Conservation (phyloP, 2,797 vertebrate genomes). For the Allobates femoralis region DNA sequence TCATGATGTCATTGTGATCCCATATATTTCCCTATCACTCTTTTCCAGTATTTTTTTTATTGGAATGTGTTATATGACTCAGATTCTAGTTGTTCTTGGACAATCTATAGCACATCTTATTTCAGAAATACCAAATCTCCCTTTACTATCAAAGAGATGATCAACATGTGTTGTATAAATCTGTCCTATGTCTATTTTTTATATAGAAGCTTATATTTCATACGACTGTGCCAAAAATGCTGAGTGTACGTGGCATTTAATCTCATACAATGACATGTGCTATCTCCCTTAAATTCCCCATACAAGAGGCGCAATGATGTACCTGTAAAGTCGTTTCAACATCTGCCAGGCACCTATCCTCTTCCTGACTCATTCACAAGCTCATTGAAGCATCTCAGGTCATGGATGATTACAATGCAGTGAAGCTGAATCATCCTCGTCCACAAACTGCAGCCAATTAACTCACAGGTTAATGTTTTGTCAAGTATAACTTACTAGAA, state of each 20-base stretch:
- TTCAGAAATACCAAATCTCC: neutral
- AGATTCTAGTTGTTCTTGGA: neutral
- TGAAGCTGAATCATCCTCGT: slow-evolving; percentile 30
- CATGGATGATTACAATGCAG: slow-evolving; percentile 37
- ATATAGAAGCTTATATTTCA: neutral
- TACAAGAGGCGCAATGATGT: neutral
- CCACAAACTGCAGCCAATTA: slow-evolving; percentile 38
- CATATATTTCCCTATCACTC: neutral
- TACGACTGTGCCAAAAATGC: slow-evolving; percentile 12
- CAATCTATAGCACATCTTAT: neutral
- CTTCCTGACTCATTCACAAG: slow-evolving; percentile 34
- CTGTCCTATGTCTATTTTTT: neutral
- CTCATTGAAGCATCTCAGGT: slow-evolving; percentile 42
- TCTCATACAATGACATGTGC: neutral
- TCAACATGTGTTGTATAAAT: neutral
- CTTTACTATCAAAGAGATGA: neutral
- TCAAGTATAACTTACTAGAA: neutral
- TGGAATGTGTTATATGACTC: neutral
- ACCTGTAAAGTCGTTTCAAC: slow-evolving; percentile 15
- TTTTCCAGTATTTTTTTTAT: neutral
- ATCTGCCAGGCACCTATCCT: slow-evolving; percentile 19
- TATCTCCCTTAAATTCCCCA: slow-evolving; percentile 5
- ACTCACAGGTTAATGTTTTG: slow-evolving; percentile 26
- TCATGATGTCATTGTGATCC: neutral
- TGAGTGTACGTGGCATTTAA: neutral